Base-by-base conservation (phyloP, 2,797 vertebrate genomes). In the Podarcis siculus region DNA sequence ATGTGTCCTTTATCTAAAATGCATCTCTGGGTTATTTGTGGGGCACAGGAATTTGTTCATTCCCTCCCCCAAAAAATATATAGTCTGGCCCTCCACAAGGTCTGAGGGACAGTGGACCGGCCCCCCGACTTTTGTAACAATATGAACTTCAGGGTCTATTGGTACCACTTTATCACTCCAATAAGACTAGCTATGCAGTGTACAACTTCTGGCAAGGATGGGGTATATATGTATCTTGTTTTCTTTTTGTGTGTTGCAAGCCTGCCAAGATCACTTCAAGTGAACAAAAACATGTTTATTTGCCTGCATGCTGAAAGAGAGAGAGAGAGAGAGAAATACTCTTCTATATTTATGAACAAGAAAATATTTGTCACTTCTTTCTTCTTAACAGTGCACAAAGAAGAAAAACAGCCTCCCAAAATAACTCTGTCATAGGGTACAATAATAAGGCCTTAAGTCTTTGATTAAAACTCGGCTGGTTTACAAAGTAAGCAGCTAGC, bases 401-500 rank as follows among this genome's bases (percentile, higher is more conserved):
- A 45, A 75, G 86, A 72, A 83, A 89, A 91, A 32, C 83, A 90
- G 27, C 23, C 32, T 77, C 76, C 19, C 72, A 72, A 85, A 90
- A 87, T 85, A 87, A 90, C 49, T 86, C 4, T 21, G 77, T 1
- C 8, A 84, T 5, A 17, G 35, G 71, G 15, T 7, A 58, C 23
- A 75, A 7, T n/a, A 90, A 88, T 75, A 27, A 69, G 49, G 13
- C 8, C 45, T 80, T 3, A 1, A 79, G 39, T 0, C 85, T 78
- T 88, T 85, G 32, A 79, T 21, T 66, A 85, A 88, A 55, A 79
- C 42, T 5, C 3, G 3, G 8, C 83, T 86, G 89, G 37, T 89
- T 93, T 87, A 82, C 27, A 89, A 49, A 58, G 64, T 64, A 86
- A 91, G 25, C 86, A 93, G 81, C 37, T 88, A 90, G 91, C 90